Conservation (phyloP, 2,113 vertebrate genomes). For the Nothoprocta pentlandii region DNA sequence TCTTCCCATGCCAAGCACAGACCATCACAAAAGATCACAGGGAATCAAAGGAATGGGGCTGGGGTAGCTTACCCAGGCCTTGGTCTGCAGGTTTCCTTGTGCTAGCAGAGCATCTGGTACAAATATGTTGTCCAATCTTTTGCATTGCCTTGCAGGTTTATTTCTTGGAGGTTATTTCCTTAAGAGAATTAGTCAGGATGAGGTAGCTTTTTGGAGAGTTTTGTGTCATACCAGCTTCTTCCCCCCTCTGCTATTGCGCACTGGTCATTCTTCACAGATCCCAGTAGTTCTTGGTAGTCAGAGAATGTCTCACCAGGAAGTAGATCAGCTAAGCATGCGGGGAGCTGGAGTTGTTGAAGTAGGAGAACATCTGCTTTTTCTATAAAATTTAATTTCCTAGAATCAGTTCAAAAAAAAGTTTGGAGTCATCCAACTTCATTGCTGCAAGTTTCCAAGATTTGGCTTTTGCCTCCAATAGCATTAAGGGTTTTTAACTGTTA, state of each 20-base stretch:
- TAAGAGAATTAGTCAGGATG: not conserved
- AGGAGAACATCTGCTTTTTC: slow-evolving; percentile 11
- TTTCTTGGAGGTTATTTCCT: not conserved
- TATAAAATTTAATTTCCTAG: slow-evolving; percentile 27
- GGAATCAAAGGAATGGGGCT: not conserved
- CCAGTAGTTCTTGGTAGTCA: not conserved
- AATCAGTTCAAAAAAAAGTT: not conserved
- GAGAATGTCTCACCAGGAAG: not conserved
- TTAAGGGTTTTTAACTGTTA: not conserved
- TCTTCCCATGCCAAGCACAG: not conserved
- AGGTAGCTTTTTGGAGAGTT: not conserved
- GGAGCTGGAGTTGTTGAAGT: not conserved
- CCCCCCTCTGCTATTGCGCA: not conserved
- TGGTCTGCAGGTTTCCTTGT: slow-evolving; percentile 3
- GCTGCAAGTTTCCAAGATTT: not conserved
- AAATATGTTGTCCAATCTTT: slow-evolving; percentile 25
- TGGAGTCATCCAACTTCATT: not conserved
- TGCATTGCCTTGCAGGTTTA: not conserved
- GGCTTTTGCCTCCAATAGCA: not conserved
- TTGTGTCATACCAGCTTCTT: not conserved
- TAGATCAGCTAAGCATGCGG: not conserved
- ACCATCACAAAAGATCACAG: not conserved
- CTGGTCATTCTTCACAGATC: not conserved
- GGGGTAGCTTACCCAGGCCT: not conserved
- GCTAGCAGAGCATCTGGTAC: slow-evolving; percentile 30